phyloP scores from a whole-genome alignment of 2,888 invertebrate species.

The Ryuthela nishihirai region DNA sequence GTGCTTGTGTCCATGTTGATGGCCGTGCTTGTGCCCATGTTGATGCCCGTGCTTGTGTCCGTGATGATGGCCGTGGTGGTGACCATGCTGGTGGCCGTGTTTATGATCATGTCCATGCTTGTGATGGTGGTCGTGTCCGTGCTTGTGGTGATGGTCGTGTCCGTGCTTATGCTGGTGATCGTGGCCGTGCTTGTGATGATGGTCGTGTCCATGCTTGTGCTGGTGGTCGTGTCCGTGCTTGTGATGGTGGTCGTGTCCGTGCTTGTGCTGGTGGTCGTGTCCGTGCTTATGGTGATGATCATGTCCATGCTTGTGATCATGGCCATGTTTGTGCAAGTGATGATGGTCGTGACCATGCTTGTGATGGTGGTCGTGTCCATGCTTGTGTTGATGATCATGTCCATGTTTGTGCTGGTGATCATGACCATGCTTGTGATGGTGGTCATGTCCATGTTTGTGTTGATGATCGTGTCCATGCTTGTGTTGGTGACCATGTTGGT shows the following conservation, averaged over 20 bases:
- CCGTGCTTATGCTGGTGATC: constrained; percentile 19
- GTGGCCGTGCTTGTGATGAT: constrained; percentile 5
- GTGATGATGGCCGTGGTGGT: constrained; percentile 22
- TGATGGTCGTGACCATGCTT: too few species aligned
- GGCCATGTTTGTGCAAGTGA: constrained; percentile 4
- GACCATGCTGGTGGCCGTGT: constrained; percentile 19
- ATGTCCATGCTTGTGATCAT: constrained; percentile 19
- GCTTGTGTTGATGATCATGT: constrained; percentile 25
- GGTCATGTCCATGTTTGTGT: constrained; percentile 21
- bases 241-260: constrained; percentile 18
- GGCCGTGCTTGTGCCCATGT: constrained; percentile 21
- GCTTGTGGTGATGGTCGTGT: constrained; percentile 19
- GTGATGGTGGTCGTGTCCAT: constrained; percentile 27
- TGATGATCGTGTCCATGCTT: constrained; percentile 9
- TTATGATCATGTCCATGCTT: constrained; percentile 21
- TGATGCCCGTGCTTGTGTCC: too few species aligned
- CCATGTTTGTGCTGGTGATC: constrained; percentile 17
- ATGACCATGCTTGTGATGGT: constrained; percentile 19
- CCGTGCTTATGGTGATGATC: constrained; percentile 20
- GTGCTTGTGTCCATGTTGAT: constrained; percentile 22
- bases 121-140: constrained; percentile 20
- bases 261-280: constrained; percentile 20
- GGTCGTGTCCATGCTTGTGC: constrained; percentile 27
- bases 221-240: constrained; percentile 28
- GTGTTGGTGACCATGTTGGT: constrained; percentile 22